Evolutionary conservation across 2,797 vertebrate genomes (phyloP).

Genomic region (Onychomys torridus): DNA sequence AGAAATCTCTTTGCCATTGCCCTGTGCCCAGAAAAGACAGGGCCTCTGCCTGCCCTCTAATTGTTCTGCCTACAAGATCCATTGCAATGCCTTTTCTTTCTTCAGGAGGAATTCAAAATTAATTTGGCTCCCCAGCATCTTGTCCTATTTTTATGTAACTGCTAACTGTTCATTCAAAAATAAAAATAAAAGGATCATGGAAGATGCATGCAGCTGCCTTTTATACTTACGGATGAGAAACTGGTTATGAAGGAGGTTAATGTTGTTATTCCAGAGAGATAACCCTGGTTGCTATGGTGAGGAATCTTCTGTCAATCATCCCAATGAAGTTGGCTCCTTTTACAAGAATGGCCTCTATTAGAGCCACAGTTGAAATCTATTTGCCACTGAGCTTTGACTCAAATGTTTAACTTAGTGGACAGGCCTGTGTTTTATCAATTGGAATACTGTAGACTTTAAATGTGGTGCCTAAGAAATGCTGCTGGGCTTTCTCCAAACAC

Average conservation of each 20-base stretch:
- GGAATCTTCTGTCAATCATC: constrained; percentile 85
- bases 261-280: constrained; percentile 85
- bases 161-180: constrained; percentile 59
- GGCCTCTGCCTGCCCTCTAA: constrained; percentile 59
- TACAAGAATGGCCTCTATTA: constrained; percentile 63
- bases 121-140: constrained; percentile 75
- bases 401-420: constrained; percentile 72
- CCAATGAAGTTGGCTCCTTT: constrained; percentile 77
- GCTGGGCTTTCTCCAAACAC: not conserved
- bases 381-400: constrained; percentile 80
- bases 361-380: constrained; percentile 65
- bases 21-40: constrained; percentile 57
- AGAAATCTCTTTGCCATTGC: constrained; percentile 57
- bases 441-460: constrained; percentile 38
- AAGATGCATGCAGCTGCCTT: constrained; percentile 78
- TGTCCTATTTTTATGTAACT: constrained; percentile 76
- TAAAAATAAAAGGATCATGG: constrained; percentile 82
- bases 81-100: constrained; percentile 71
- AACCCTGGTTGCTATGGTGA: constrained; percentile 87
- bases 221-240: constrained; percentile 84
- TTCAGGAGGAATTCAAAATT: constrained; percentile 79
- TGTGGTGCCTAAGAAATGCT: not conserved
- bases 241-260: constrained; percentile 84
- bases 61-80: constrained; percentile 61
- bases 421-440: constrained; percentile 67